Evolutionary conservation across 1,140 invertebrate genomes (phyloP).

Genomic region (Ips typographus): DNA sequence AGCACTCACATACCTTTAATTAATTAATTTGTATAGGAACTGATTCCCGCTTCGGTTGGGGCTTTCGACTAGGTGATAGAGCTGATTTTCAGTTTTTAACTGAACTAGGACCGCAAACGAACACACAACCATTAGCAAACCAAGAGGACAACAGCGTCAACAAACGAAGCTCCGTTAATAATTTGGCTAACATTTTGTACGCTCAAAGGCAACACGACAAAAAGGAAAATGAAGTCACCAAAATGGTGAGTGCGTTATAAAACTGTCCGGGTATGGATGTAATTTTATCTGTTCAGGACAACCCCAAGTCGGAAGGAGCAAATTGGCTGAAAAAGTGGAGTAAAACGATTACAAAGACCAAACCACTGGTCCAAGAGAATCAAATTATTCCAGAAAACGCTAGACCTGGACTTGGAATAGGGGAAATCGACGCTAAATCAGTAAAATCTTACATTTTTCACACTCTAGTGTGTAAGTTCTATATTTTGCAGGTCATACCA

Average conservation of each 20-base stretch:
- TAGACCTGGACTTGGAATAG: constrained; percentile 45
- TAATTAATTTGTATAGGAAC: constrained; percentile 59
- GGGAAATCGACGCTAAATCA: constrained; percentile 50
- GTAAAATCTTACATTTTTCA: constrained; percentile 38
- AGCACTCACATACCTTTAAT: neutral
- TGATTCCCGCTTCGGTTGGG: constrained; percentile 75
- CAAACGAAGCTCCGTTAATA: constrained; percentile 45
- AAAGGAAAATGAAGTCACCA: constrained; percentile 16
- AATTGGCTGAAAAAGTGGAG: constrained; percentile 46
- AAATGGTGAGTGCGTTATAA: constrained; percentile 13
- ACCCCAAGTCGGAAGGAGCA: constrained; percentile 32
- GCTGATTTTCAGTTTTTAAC: constrained; percentile 77
- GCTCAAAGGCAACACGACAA: constrained; percentile 48
- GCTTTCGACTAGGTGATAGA: constrained; percentile 75
- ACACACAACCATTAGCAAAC: constrained; percentile 64
- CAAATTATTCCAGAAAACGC: constrained; percentile 7
- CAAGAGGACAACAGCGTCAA: constrained; percentile 37
- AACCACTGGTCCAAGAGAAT: neutral
- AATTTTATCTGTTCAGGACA: constrained; percentile 2
- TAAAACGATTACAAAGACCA: constrained; percentile 29
- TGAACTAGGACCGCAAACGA: constrained; percentile 73
- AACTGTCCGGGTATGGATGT: neutral
- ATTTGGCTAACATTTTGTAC: constrained; percentile 43
- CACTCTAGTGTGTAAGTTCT: no score
- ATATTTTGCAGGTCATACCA: neutral